These are phyloP conservation scores for Misgurnus mizolepis DNA, from an alignment of 2,113 vertebrate species.

Conservation along the genomic window DNA sequence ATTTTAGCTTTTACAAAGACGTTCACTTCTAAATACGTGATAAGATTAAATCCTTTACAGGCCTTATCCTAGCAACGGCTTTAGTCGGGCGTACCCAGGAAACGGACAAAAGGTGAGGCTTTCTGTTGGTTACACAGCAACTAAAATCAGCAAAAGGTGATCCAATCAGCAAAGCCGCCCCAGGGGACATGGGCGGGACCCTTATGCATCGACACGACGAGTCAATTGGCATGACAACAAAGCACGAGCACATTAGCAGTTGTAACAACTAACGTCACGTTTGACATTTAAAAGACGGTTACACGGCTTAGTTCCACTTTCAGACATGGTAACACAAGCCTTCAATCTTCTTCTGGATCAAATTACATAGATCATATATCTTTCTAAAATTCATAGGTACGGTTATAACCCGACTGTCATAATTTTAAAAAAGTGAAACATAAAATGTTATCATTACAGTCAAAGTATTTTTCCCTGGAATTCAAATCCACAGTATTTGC, in stretches of 20 bases:
- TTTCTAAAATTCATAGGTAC: background rate
- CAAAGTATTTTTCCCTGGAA: too few relatives aligned
- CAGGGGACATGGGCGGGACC: conserved; percentile 3
- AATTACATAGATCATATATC: background rate
- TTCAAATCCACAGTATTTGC: too few relatives aligned
- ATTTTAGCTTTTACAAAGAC: too few relatives aligned
- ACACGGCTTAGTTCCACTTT: background rate
- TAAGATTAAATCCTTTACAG: conserved; percentile 69
- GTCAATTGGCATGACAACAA: conserved; percentile 15
- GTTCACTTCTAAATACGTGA: conserved; percentile 19
- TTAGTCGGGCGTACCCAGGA: conserved; percentile 43
- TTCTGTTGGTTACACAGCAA: conserved; percentile 40
- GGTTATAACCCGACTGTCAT: too few relatives aligned
- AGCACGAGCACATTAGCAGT: conserved; percentile 2
- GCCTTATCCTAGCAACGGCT: conserved; percentile 62
- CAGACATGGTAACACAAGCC: background rate
- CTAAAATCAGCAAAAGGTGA: conserved; percentile 25
- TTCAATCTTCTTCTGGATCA: conserved; percentile 1
- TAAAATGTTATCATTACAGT: too few relatives aligned
- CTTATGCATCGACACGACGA: background rate
- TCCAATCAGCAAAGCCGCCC: conserved; percentile 4
- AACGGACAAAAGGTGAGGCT: conserved; percentile 50
- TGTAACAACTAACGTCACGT: background rate
- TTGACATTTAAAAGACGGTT: conserved; percentile 6
- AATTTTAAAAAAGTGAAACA: too few relatives aligned